phyloP scores from a whole-genome alignment of 2,797 vertebrate species.

The Myotis pilosus region DNA sequence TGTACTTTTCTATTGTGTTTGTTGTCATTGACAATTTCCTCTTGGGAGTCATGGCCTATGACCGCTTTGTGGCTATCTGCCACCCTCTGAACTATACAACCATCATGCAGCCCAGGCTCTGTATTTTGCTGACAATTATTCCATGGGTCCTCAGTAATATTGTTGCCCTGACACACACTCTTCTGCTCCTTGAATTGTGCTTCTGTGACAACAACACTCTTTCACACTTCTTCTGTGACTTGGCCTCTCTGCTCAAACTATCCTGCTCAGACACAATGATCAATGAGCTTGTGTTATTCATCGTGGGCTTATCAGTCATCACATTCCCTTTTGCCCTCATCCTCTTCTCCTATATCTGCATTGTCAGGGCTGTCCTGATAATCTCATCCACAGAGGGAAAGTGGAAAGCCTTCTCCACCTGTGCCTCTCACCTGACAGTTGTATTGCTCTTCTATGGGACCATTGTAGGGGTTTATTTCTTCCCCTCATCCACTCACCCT shows the following conservation, averaged over 20 bases:
- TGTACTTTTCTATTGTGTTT: slow-evolving; percentile 65
- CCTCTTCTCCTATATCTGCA: slow-evolving; percentile 61
- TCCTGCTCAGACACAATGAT: slow-evolving; percentile 56
- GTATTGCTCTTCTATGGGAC: slow-evolving; percentile 65
- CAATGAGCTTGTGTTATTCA: slow-evolving; percentile 50
- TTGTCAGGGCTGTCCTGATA: slow-evolving; percentile 44
- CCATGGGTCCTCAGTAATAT: slow-evolving; percentile 59
- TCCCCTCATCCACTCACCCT: slow-evolving; percentile 38
- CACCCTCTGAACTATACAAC: slow-evolving; percentile 65
- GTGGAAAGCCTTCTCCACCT: slow-evolving; percentile 70
- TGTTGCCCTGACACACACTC: slow-evolving; percentile 43
- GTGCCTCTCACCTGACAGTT: slow-evolving; percentile 61
- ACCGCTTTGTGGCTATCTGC: slow-evolving; percentile 73
- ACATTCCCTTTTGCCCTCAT: slow-evolving; percentile 62
- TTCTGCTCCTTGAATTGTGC: slow-evolving; percentile 8
- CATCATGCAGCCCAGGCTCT: slow-evolving; percentile 62
- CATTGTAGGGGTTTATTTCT: slow-evolving; percentile 59
- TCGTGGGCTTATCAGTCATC: slow-evolving; percentile 44
- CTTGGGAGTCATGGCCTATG: slow-evolving; percentile 72
- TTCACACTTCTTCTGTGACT: slow-evolving; percentile 73
- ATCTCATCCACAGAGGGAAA: slow-evolving; percentile 46
- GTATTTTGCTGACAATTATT: slow-evolving; percentile 45
- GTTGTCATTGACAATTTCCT: slow-evolving; percentile 65
- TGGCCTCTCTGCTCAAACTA: slow-evolving; percentile 57
- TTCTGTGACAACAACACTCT: slow-evolving; percentile 62